Percentiles rank a stretch among this genome's conserved stretches.
Conservation (phyloP, 2,888 invertebrate species). For the Neocrepidodera transversa region DNA sequence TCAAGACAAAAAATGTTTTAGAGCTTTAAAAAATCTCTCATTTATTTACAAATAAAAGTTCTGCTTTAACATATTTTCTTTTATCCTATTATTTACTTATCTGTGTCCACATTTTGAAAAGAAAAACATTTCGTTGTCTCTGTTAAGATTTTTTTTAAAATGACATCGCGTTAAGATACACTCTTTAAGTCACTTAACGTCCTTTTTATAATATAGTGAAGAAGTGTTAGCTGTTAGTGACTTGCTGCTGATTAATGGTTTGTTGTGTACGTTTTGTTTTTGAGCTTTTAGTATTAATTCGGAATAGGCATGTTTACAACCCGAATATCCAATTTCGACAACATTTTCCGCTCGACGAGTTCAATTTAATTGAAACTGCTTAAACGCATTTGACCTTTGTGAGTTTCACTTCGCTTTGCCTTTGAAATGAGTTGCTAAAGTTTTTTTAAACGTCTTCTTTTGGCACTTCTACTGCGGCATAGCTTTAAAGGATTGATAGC, state of each 20-base stretch:
- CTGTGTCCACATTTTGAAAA: no score
- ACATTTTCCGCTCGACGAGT: constrained; percentile 11
- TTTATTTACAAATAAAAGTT: no score
- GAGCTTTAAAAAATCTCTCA: no score
- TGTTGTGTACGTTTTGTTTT: constrained; percentile 21
- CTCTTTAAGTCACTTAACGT: background rate
- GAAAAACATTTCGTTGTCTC: no score
- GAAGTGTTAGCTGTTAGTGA: constrained; percentile 18
- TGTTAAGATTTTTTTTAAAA: no score
- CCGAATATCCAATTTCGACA: constrained; percentile 28
- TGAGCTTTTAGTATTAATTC: constrained; percentile 25
- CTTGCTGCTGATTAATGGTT: constrained; percentile 25
- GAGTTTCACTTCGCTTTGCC: background rate
- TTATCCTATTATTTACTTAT: no score
- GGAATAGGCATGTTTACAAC: constrained; percentile 30
- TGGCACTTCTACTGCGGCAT: background rate
- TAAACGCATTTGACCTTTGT: constrained; percentile 19
- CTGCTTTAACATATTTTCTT: no score
- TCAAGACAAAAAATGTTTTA: no score
- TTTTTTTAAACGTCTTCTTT: constrained; percentile 7
- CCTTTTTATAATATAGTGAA: background rate
- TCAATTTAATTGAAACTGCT: constrained; percentile 28
- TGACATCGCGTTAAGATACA: background rate
- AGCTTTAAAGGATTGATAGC: no score
- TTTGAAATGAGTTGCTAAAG: background rate